phyloP scores from a whole-genome alignment of 2,113 vertebrate species.

The Philantomba maxwellii region DNA sequence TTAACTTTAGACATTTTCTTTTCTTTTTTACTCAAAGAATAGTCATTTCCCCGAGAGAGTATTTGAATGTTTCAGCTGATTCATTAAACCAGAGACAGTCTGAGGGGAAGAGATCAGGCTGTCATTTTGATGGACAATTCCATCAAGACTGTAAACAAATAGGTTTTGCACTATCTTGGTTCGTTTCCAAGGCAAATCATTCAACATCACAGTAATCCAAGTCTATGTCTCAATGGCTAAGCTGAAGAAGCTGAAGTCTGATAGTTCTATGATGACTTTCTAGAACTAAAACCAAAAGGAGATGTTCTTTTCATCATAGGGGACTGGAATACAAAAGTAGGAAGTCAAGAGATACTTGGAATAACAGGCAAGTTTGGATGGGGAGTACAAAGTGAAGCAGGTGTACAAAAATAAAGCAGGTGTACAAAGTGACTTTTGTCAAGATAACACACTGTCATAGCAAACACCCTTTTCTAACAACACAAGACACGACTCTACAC shows the following conservation, averaged over 20 bases:
- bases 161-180: background rate
- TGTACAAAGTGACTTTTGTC: background rate
- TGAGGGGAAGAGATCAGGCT: background rate
- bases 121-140: background rate
- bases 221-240: background rate
- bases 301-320: background rate
- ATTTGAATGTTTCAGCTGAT: background rate
- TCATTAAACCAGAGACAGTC: background rate
- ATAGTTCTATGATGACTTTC: background rate
- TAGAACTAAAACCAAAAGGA: background rate
- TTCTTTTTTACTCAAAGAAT: background rate
- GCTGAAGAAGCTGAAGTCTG: background rate
- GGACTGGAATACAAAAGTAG: background rate
- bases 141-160: background rate
- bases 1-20: background rate
- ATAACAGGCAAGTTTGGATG: background rate
- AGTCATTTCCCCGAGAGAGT: fast-evolving
- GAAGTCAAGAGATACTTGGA: background rate
- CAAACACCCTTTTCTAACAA: background rate
- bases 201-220: background rate
- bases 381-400: background rate
- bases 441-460: background rate
- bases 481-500: background rate
- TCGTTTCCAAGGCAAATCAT: background rate
- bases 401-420: background rate